Evolutionary conservation across 2,888 invertebrate genomes (phyloP).

Genomic region (Sphinx pinastri): DNA sequence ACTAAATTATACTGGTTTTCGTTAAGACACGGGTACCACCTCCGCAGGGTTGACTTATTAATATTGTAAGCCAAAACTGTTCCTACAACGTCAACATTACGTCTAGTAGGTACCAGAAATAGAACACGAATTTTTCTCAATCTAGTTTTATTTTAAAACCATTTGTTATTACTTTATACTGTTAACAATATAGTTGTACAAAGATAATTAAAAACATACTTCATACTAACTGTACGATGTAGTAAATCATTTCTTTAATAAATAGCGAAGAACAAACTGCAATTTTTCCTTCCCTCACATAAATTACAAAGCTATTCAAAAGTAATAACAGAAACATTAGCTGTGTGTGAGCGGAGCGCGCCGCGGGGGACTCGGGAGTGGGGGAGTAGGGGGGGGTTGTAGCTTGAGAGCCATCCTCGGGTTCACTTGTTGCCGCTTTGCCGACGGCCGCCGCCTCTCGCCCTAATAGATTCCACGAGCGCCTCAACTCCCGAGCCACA

Average conservation of each 20-base stretch:
- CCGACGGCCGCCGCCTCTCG: not conserved
- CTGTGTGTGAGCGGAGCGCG: not conserved
- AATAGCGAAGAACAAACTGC: not conserved
- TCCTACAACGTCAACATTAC: too few relatives aligned
- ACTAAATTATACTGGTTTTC: too few relatives aligned
- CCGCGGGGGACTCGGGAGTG: not conserved
- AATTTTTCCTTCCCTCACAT: slow-evolving; percentile 3
- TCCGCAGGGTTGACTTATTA: too few relatives aligned
- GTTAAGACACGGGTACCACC: too few relatives aligned
- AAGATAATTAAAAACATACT: not conserved
- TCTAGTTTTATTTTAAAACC: too few relatives aligned
- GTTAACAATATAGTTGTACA: too few relatives aligned
- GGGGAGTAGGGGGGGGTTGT: not conserved
- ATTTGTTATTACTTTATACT: too few relatives aligned
- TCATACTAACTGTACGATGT: not conserved
- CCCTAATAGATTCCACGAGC: slow-evolving; percentile 1
- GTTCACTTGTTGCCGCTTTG: slow-evolving; percentile 11
- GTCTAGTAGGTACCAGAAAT: too few relatives aligned
- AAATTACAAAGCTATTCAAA: slow-evolving; percentile 14
- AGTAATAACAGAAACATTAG: slow-evolving; percentile 14
- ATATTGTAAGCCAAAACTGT: too few relatives aligned
- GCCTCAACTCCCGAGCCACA: not conserved
- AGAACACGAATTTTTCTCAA: too few relatives aligned
- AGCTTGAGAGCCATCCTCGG: not conserved
- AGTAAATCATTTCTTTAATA: not conserved